Base-by-base conservation (phyloP, 2,797 vertebrate genomes). In the Falco cherrug region DNA sequence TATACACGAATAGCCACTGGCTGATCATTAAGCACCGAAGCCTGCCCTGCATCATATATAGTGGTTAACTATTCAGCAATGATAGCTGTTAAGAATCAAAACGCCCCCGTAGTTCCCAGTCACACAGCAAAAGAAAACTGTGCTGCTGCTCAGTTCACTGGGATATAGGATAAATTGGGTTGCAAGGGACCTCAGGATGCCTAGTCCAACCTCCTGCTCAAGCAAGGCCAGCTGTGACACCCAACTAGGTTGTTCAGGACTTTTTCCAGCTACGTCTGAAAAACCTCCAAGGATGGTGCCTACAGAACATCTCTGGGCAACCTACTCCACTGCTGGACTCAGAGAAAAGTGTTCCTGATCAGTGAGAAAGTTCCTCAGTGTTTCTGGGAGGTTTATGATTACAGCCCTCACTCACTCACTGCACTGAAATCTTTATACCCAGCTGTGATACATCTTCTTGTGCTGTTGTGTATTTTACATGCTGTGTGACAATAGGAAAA, bases 1-100 rank as follows among this genome's bases (percentile, higher is more conserved):
- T 3, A 0, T 0, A 56, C 6, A 39, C 10, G 0, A 26, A 18
- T 2, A 79, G 50, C 14, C 53, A 14, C 39, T 0, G 16, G 6
- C 8, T 39, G 37, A 50, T 22, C 31, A 29, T 28, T 1, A 43
- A 37, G 33, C 18, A 16, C 43, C 21, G 5, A 37, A 53, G 25
- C 20, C 35, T 39, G 35, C 33, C 43, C n/a, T 33, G 48, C 37
- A 29, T 20, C 68, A 26, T 6, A 35, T 1, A 11, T 0, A 65
- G 50, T 28, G 8, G 5, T 41, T 79, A 75, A 69, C 21, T 53
- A 10, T 29, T 43, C 22, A 3, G 47, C 31, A 68, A 5, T 0
- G 6, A 69, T 3, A 76, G 47, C 16, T 12, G 3, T 41, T 1
- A 74, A 50, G 47, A 61, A 53, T 24, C n/a, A 29, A 77, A 68